Conservation (phyloP, 2,888 invertebrate species). For the Crocallis elinguaria region DNA sequence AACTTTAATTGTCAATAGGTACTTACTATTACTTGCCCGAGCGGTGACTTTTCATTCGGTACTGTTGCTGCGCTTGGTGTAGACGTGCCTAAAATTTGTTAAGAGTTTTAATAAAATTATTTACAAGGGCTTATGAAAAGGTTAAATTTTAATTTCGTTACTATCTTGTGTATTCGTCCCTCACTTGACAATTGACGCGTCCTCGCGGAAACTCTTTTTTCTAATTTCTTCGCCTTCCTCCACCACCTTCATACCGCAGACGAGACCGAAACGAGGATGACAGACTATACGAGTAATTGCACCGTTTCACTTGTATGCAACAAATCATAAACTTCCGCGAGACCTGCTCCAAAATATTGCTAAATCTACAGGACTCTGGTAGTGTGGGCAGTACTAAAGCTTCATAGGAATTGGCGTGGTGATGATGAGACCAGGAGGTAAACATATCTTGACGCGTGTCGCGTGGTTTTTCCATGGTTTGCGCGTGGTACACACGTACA, state of each 20-base stretch:
- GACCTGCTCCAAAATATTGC: background rate
- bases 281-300: too few species aligned
- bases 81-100: background rate
- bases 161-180: background rate
- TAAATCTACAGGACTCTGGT: background rate
- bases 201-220: background rate
- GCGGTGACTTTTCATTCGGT: too few species aligned
- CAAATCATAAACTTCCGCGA: slow-evolving; percentile 3
- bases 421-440: too few species aligned
- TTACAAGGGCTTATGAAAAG: background rate
- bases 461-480: too few species aligned
- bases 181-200: background rate
- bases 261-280: too few species aligned
- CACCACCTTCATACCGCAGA: too few species aligned
- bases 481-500: too few species aligned
- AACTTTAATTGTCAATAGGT: too few species aligned
- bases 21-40: too few species aligned
- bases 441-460: too few species aligned
- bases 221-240: background rate
- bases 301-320: background rate
- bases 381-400: background rate
- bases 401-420: too few species aligned
- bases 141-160: background rate
- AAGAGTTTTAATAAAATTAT: background rate
- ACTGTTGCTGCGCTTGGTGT: background rate